Base-by-base conservation (phyloP, 1,140 invertebrate genomes). In the Trialeurodes vaporariorum region DNA sequence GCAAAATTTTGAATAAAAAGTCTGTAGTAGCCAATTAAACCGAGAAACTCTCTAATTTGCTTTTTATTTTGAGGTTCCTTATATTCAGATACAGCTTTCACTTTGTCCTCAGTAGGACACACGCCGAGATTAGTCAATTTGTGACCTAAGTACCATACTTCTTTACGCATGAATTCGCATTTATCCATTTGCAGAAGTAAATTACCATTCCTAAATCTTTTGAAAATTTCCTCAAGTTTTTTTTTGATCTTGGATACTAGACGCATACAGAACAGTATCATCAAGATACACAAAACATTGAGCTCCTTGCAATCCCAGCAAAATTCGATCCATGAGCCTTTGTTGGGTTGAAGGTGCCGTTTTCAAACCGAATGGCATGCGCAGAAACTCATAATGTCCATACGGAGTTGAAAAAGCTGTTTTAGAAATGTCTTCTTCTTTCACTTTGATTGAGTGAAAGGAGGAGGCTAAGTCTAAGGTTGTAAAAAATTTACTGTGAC, bases 301-400 rank as follows among this genome's bases (percentile, higher is more conserved):
- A n/a, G 64, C 63, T 67, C 75, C 78, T 23, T 75, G 72, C 13
- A 80, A 70, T 0, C 62, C 65, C 0, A 61, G 25, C 9, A 27
- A 27, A 21, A 63, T 13, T 21, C 5, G 17, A 40, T 79, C 73
- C 64, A 80, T 79, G 17, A 74, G 68, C 24, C 75, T 62, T 69
- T 79, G 76, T 69, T 82, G 83, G n/a, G 77, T 75, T n/a, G 76
- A 71, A n/a, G 76, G 75, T 25, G 77, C 74, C 70, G 79, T 80
- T 24, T 65, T 68, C 23, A 82, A 68, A 40, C 81, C 81, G 70
- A 82, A 82, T 22, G 79, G 76, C 72, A 83, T 75, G 17, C 66
- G 40, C 2, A 73, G 67, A 64, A 74, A 80, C 70, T 81, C 72
- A 63, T 70, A 83, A 26, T 76, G 73, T 5, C 78, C 78, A 27